Base-by-base conservation (phyloP, 2,113 vertebrate genomes). In the Nannospalax galili region DNA sequence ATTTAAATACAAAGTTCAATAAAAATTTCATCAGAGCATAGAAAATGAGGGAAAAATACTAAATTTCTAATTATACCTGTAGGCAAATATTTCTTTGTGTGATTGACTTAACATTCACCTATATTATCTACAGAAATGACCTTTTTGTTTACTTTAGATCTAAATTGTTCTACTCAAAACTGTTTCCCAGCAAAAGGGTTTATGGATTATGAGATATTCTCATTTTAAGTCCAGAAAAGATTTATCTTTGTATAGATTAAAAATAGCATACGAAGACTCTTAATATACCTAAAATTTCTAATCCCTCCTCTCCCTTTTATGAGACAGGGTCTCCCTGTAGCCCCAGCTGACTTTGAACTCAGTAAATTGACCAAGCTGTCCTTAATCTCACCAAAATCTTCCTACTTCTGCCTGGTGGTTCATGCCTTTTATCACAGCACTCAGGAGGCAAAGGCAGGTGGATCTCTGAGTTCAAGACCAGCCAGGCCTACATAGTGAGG, bases 11-110 rank as follows among this genome's bases (percentile, higher is more conserved):
- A 77, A 82, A 90, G 79, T 3, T 12, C 64, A 74, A 72, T 85
- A 58, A 90, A 93, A 93, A 40, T 67, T 80, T 80, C 32, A 26
- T 80, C 37, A 80, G 19, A 45, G 19, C 30, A 79, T 37, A 93
- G 56, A 80, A 90, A 93, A 73, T 90, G 14, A 81, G 28, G n/a
- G 74, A 90, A 60, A 90, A 86, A 90, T 93, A 73, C 37, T 81
- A 65, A 84, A 84, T 93, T 81, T 93, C 37, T 90, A 60, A 60
- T 90, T 48, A 15, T 90, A 86, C 32, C 37, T 90, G 14, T 90
- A 40, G 45, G 35, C 37, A 95, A 93, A 22, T 95, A 60, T 90
- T 35, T 95, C 30, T 79, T 79, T 56, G 37, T 85, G 30, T 79
- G 73, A 17, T 90, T 92, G 72, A 85, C 32, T 93, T 17, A 52